A percentile compares a stretch with the other conserved stretches of the same genome.
These are phyloP conservation scores for Colinus virginianus DNA, from an alignment of 2,113 vertebrate genomes.

Conservation along the genomic window DNA sequence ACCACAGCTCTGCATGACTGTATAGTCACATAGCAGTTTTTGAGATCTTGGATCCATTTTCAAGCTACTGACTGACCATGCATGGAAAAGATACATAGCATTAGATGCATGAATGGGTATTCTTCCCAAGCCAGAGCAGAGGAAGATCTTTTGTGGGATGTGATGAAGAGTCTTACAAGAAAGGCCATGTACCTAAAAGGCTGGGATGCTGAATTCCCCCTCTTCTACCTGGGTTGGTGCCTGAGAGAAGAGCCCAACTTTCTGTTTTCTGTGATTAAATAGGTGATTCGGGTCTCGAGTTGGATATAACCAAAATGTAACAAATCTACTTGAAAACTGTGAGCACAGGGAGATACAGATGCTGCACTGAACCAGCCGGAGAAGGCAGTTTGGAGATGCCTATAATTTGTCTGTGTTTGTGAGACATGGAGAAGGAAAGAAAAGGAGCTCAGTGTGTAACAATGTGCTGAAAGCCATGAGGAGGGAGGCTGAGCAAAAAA, in stretches of 20 bases:
- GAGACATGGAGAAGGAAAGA: too few relatives aligned
- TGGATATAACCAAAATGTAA: neutral
- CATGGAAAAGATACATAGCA: neutral
- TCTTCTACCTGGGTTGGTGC: neutral
- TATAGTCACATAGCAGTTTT: neutral
- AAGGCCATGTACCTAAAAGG: neutral
- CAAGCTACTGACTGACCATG: neutral
- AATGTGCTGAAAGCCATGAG: too few relatives aligned
- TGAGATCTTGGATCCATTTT: neutral
- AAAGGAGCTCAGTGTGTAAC: neutral
- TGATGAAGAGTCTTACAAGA: neutral
- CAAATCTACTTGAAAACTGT: neutral
- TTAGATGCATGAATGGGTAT: neutral
- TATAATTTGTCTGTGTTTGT: neutral
- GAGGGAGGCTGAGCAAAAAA: neutral
- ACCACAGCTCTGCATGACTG: neutral
- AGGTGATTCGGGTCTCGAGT: neutral
- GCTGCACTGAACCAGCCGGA: neutral
- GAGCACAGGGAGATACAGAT: neutral
- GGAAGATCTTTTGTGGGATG: neutral
- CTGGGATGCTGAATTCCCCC: neutral
- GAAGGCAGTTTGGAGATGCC: neutral
- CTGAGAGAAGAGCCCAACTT: neutral
- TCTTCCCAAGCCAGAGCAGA: neutral
- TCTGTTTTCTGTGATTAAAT: neutral